Evolutionary conservation across 2,888 invertebrate species (phyloP), one percentile per base, ranked within the genome.

Genomic region (Pharmacophagus antenor): DNA sequence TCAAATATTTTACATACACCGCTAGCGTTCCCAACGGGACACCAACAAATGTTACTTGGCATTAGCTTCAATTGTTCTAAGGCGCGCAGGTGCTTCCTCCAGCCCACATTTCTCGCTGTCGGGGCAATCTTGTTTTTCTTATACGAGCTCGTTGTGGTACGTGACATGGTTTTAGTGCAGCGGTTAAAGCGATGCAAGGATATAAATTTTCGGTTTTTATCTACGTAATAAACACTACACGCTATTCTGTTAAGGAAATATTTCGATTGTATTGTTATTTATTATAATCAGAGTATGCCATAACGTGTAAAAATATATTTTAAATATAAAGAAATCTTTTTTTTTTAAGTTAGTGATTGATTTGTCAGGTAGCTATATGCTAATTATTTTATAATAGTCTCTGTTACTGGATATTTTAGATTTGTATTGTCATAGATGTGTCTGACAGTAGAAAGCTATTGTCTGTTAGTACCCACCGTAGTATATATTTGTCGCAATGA

Each of bases 31-130:
- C 60, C 62, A 51, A 46, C 53, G 52, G 65, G 68, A 66, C 67
- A 65, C 61, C 63, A 58, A 66, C 69, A 67, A 71, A 69, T 70
- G 68, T 42, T 54, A 37, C 44, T 50, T 44, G 50, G 23, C 55
- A 60, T 60, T 60, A 54, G 55, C 59, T 60, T 49, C 61, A 62
- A 63, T 63, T 63, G 60, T 63, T 63, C 63, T 62, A 64, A 64
- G 64, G 69, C 62, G 65, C 72, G 70, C 81, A 80, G 79, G 80
- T 82, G 80, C 70, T 70, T 63, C 67, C 61, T 23, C 70, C 67
- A 68, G 59, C 65, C 65, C 70, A 67, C 79, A 80, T 82, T 79
- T 76, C 78, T 80, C 78, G 67, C 65, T 72, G 81, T 81, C 82
- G 79, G 63, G 48, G 74, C 74, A 73, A 74, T 77, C 75, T 72